Percentiles rank a stretch among this genome's conserved stretches.
phyloP scores from a whole-genome alignment of 2,113 vertebrate genomes.

The Paralichthys olivaceus region DNA sequence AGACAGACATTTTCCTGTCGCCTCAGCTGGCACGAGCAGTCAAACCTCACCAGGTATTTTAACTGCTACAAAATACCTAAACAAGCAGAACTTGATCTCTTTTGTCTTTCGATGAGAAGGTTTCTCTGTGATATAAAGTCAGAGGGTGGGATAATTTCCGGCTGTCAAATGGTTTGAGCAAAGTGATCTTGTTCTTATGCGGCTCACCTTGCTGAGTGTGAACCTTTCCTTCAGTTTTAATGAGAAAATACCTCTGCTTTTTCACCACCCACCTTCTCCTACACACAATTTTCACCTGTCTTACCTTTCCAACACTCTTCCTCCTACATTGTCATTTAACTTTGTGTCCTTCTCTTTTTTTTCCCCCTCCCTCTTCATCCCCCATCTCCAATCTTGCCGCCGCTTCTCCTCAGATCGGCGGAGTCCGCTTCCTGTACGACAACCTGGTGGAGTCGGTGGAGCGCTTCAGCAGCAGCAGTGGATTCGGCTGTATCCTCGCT shows the following conservation, averaged over 20 bases:
- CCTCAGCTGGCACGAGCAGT: conserved; percentile 45
- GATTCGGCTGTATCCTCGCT: conserved; percentile 96
- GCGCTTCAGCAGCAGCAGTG: conserved; percentile 90
- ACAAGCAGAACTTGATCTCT: not conserved
- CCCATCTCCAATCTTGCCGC: no score
- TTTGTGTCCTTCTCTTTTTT: not conserved
- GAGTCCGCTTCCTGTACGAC: conserved; percentile 96
- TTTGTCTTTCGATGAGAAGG: no score
- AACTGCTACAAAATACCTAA: not conserved
- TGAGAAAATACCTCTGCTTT: not conserved
- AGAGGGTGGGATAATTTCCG: not conserved
- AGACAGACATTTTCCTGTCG: conserved; percentile 82
- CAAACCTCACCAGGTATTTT: conserved; percentile 94
- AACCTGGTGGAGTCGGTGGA: conserved; percentile 96
- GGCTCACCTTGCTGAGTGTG: not conserved
- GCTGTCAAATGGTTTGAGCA: no score
- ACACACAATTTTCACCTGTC: not conserved
- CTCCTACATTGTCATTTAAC: not conserved
- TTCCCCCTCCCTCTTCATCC: no score
- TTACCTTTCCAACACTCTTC: not conserved
- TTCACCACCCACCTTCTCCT: not conserved
- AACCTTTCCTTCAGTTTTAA: conserved; percentile 3
- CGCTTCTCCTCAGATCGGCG: conserved; percentile 87
- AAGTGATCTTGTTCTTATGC: not conserved
- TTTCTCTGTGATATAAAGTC: not conserved